Evolutionary conservation across 2,113 vertebrate species (phyloP), one percentile per base, ranked within the genome.

Genomic region (Hemiprocne comata): DNA sequence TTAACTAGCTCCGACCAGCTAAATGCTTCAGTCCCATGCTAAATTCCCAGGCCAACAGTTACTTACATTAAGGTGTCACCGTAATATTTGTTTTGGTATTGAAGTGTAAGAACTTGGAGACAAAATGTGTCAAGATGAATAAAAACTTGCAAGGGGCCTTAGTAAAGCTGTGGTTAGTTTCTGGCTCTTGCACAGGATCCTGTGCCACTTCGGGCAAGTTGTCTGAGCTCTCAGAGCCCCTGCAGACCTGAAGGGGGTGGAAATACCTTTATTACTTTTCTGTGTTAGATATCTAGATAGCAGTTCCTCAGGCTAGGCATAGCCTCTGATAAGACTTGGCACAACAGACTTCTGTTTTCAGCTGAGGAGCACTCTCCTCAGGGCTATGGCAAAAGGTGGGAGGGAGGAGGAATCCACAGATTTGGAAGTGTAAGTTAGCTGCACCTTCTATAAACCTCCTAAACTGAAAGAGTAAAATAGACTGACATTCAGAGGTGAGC

Each of bases 401-500:
- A 82, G 61, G 34, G 34, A 81, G 36, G n/a, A 60, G 40, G 42
- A 88, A 73, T 69, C 24, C 69, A 44, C 34, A 55, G 20, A 66
- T 88, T 65, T 83, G 64, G 67, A 92, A 80, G 24, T 2, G 82
- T 58, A 77, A 72, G 6, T 89, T 95, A 0, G 4, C 44, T 72
- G 55, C 34, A 44, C 72, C 76, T 93, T 95, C 94, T 70, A 46
- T 76, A 90, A 87, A 38, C 87, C 83, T 84, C n/a, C 92, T 93
- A 93, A 96, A 90, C 84, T 62, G 50, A 87, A 70, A 84, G 69
- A 90, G 90, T 87, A 92, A 90, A 95, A 89, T 57, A 84, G 90
- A 57, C 83, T 96, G 92, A 94, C 76, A 72, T 93, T 96, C 86
- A 91, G 92, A 96, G 94, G 88, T 96, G 93, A 96, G 80, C 90